Conservation (phyloP, 1,140 invertebrate species). For the Fopius arisanus region DNA sequence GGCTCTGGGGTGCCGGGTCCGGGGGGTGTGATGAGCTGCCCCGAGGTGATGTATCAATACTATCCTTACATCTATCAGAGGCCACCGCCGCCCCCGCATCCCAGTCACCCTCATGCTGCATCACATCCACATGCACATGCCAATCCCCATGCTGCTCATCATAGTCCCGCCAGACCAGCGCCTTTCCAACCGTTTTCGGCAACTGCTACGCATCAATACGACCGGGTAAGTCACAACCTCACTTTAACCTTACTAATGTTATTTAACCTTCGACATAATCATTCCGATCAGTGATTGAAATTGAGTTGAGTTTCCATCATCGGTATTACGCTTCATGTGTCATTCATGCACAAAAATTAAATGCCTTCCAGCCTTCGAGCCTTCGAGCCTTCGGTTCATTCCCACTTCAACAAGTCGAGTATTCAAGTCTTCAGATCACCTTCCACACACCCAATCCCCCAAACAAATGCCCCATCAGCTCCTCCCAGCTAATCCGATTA, state of each 20-base stretch:
- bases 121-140: slow-evolving; percentile 54
- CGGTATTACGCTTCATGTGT: too few species aligned
- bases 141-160: slow-evolving; percentile 60
- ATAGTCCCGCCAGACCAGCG: slow-evolving; percentile 61
- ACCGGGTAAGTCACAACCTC: slow-evolving; percentile 66
- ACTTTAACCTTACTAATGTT: too few species aligned
- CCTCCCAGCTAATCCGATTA: slow-evolving; percentile 29
- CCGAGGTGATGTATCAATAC: slow-evolving; percentile 72
- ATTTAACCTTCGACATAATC: too few species aligned
- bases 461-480: neutral
- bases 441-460: neutral
- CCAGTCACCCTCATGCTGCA: slow-evolving; percentile 58
- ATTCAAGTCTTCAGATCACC: too few species aligned
- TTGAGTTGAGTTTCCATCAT: too few species aligned
- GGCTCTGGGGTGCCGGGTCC: slow-evolving; percentile 63
- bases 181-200: slow-evolving; percentile 63
- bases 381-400: too few species aligned
- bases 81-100: slow-evolving; percentile 61
- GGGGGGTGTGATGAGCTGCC: slow-evolving; percentile 68
- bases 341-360: too few species aligned
- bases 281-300: too few species aligned
- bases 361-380: too few species aligned
- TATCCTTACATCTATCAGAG: slow-evolving; percentile 70
- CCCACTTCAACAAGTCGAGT: too few species aligned
- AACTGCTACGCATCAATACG: slow-evolving; percentile 65